Base-by-base conservation (phyloP, 2,113 vertebrate species). In the Dipodomys merriami region DNA sequence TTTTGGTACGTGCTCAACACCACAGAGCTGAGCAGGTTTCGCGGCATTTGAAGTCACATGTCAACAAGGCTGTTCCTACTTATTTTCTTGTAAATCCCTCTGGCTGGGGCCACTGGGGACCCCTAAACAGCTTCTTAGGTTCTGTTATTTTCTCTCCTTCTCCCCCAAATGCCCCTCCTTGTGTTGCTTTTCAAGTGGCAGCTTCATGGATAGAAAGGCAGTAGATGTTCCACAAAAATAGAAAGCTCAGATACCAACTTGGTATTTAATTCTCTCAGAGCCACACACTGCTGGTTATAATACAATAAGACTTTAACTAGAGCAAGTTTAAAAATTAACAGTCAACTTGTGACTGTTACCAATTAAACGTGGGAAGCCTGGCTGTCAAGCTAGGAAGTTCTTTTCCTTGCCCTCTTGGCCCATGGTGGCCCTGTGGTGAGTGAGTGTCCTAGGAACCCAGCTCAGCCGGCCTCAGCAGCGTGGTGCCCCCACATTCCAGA, bases 251-350 rank as follows among this genome's bases (percentile, higher is more conserved):
- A 68, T 89, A 79, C 94, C 82, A 81, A 27, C 87, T 71, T 57
- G 44, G 11, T 64, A 91, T 93, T 92, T 94, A 94, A 94, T 96
- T 91, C 93, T 96, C 95, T 87, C 86, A 86, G 77, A 95, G 74
- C 85, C 95, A 92, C 30, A 57, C 29, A 86, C 83, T 1, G 23
- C 88, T 87, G 85, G 35, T 95, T 94, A 72, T n/a, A 89, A 94
- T 96, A 72, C 35, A 89, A 92, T 57, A 92, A 82, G 87, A 72
- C 60, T 95, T 96, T 95, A 97, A 95, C 96, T 85, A 95, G 94
- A 49, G 79, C 91, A 93, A n/a, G 95, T 68, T 97, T 95, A 94
- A 94, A 96, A 91, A 97, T 96, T 96, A 94, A 95, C 94, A 79
- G 91, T 65, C 35, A 96, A 77, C 77, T 84, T 93, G 92, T 79